A percentile compares a stretch with the other conserved stretches of the same genome.
phyloP scores from a whole-genome alignment of 2,888 invertebrate species.

The Fissipunctia ypsillon region DNA sequence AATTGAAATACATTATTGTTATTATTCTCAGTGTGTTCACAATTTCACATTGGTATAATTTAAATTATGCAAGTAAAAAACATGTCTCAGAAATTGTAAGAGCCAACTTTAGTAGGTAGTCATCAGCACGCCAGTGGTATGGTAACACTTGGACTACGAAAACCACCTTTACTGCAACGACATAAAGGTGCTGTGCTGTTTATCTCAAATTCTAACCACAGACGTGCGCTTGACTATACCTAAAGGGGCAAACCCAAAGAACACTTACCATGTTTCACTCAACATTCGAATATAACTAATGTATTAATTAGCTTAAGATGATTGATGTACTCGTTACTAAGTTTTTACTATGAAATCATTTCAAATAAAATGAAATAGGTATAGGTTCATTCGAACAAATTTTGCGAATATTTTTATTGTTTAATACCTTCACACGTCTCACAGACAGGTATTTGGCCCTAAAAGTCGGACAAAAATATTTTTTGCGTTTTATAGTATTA shows the following conservation, averaged over 20 bases:
- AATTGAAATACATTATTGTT: neutral
- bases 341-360: no score
- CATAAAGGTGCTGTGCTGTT: neutral
- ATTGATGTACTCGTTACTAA: neutral
- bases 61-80: neutral
- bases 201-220: neutral
- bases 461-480: no score
- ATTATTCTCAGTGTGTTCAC: neutral
- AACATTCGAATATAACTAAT: constrained; percentile 9
- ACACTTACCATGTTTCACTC: neutral
- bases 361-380: no score
- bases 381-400: no score
- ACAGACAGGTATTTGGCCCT: no score
- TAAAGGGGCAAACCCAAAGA: constrained; percentile 6
- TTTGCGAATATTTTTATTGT: no score
- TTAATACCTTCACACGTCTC: no score
- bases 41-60: neutral
- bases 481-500: no score
- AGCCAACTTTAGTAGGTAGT: no score
- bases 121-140: neutral
- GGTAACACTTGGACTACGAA: neutral
- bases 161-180: neutral
- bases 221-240: neutral
- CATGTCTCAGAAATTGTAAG: no score
- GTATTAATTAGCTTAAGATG: constrained; percentile 24